Evolutionary conservation across 2,113 vertebrate species (phyloP).

Genomic region (Steatornis caripensis): DNA sequence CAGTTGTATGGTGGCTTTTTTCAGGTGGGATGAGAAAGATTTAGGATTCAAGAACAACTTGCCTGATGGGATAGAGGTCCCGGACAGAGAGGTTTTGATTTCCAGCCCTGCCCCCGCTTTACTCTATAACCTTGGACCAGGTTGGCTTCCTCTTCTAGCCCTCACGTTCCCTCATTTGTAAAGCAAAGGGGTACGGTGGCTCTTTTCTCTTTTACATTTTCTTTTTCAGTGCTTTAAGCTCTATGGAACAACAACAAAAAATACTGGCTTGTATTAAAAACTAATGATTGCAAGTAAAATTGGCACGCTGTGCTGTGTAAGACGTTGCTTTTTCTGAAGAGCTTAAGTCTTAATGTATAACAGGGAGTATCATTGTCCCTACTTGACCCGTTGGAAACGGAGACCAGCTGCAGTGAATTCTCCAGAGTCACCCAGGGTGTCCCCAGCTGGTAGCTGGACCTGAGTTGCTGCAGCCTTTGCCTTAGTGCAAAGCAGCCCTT

Average conservation of each 20-base stretch:
- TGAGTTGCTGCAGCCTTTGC: not conserved
- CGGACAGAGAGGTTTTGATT: not conserved
- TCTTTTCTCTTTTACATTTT: not conserved
- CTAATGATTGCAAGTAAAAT: not conserved
- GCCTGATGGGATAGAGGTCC: not conserved
- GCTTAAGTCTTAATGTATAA: not conserved
- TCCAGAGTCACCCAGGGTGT: not conserved
- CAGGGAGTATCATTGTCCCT: constrained; percentile 1
- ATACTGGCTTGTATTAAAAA: not conserved
- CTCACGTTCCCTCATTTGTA: not conserved
- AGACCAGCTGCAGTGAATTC: constrained; percentile 14
- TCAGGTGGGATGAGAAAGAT: not conserved
- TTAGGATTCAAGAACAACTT: not conserved
- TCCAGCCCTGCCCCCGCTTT: not conserved
- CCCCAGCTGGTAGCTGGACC: not conserved
- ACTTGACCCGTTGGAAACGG: not conserved
- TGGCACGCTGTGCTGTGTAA: not conserved
- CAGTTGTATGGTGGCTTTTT: not conserved
- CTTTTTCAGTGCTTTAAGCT: not conserved
- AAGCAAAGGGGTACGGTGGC: not conserved
- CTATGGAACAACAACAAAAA: not conserved
- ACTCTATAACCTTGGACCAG: not conserved
- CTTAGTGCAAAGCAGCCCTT: not conserved
- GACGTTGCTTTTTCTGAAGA: not conserved
- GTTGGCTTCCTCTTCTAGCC: not conserved